Percentiles rank a stretch among this genome's conserved stretches.
Evolutionary conservation across 2,113 vertebrate species (phyloP).

Genomic region (Cheirogaleus medius): DNA sequence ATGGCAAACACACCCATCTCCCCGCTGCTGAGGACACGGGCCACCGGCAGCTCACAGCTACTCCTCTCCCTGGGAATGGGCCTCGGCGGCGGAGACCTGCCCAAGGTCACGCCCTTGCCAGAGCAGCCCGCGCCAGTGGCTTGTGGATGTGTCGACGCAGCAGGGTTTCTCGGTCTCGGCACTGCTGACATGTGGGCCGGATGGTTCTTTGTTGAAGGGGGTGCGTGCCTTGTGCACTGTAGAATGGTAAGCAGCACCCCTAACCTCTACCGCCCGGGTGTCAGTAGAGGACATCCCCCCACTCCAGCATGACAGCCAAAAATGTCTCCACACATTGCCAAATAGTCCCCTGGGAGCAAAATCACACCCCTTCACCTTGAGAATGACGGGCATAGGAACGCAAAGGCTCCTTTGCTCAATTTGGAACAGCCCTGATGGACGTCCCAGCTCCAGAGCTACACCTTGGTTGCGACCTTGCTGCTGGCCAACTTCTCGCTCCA

Average conservation of each 20-base stretch:
- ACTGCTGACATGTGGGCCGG: neutral
- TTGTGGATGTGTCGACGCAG: fast-evolving
- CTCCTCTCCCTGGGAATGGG: neutral
- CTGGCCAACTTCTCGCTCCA: neutral
- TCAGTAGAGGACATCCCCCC: fast-evolving
- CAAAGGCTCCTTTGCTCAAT: neutral
- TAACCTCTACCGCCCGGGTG: neutral
- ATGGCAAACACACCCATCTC: neutral
- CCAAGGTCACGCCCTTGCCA: neutral
- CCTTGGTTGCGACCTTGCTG: neutral
- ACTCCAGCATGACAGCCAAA: neutral
- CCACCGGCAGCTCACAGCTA: neutral
- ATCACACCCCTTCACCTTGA: neutral
- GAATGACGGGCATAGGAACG: neutral
- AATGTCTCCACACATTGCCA: neutral
- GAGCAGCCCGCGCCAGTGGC: neutral
- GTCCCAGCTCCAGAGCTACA: neutral
- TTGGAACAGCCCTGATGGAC: too few species aligned
- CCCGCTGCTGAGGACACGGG: neutral
- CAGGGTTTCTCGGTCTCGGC: neutral
- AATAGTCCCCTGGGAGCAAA: neutral
- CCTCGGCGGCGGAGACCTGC: neutral
- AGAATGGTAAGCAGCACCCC: neutral
- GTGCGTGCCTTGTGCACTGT: neutral
- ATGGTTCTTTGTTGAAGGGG: neutral